Percentiles rank a stretch among this genome's conserved stretches.
Evolutionary conservation across 2,113 vertebrate genomes (phyloP).

Genomic region (Notarius lentiginosus): DNA sequence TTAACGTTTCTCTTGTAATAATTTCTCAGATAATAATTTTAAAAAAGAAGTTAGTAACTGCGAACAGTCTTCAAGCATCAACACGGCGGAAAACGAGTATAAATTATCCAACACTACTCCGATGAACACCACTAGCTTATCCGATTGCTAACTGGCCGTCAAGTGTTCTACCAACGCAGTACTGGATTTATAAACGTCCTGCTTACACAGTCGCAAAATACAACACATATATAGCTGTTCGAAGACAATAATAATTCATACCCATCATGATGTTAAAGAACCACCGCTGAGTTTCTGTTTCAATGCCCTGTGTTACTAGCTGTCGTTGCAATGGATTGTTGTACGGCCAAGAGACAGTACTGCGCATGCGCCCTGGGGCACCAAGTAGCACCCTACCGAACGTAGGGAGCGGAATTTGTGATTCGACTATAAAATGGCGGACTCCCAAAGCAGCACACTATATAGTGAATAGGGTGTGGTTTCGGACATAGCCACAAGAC

Average conservation of each 20-base stretch:
- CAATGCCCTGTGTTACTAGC: neutral
- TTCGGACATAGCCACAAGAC: constrained; percentile 21
- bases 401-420: constrained; percentile 25
- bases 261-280: constrained; percentile 12
- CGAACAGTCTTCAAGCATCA: neutral
- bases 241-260: neutral
- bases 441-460: constrained; percentile 8
- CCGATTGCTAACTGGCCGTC: neutral
- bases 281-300: neutral
- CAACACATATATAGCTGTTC: neutral
- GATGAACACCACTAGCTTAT: neutral
- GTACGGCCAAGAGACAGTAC: neutral
- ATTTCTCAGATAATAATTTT: neutral
- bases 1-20: neutral
- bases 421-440: constrained; percentile 35
- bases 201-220: neutral
- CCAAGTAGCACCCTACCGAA: constrained; percentile 23
- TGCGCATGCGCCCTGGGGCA: constrained; percentile 27
- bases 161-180: neutral
- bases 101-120: neutral
- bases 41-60: no score
- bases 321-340: neutral
- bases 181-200: neutral
- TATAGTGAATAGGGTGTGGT: constrained; percentile 38
- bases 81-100: neutral